Base-by-base conservation (phyloP, 2,797 vertebrate species). In the Myiotriccus ornatus region DNA sequence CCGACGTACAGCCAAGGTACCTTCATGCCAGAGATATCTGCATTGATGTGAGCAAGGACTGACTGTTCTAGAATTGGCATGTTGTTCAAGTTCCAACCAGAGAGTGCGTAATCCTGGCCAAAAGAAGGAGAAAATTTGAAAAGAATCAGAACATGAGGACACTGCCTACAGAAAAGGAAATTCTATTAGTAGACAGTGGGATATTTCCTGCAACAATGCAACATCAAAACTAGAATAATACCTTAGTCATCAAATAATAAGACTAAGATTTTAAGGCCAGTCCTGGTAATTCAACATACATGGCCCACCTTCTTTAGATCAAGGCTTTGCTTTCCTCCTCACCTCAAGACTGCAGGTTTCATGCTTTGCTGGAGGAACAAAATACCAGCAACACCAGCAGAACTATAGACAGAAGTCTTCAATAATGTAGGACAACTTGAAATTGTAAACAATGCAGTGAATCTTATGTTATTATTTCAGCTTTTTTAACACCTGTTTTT, bases 11-110 rank as follows among this genome's bases (percentile, higher is more conserved):
- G 98, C 99, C 99, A 99, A 49, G 99, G 99, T 56, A 99, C 98
- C 97, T 99, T 99, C 99, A 99, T 99, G 55, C 99, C 99, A n/a
- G 99, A 99, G 97, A 99, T 99, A 97, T 99, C 99, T 57, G 99
- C 99, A 9, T 99, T 99, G 96, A 99, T 99, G 97, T 99, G 99
- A 43, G 99, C 98, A 75, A 99, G 98, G 55, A 99, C 99, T 1
- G 99, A 99, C 89, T 99, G 99, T 80, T 99, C 99, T 67, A 99
- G 97, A 25, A 99, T 98, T 5, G 99, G 99, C 99, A 99, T 99
- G 97, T 99, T 99, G 97, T 99, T 99, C 96, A 99, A 98, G 96
- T 99, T 99, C 99, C 99, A 99, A 91, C 99, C 99, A 16, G 99
- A 99, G 96, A 98, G 98, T 0, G 99, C 98, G 60, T 99, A 99